Evolutionary conservation across 2,113 vertebrate genomes (phyloP).

Genomic region (Panthera tigris): DNA sequence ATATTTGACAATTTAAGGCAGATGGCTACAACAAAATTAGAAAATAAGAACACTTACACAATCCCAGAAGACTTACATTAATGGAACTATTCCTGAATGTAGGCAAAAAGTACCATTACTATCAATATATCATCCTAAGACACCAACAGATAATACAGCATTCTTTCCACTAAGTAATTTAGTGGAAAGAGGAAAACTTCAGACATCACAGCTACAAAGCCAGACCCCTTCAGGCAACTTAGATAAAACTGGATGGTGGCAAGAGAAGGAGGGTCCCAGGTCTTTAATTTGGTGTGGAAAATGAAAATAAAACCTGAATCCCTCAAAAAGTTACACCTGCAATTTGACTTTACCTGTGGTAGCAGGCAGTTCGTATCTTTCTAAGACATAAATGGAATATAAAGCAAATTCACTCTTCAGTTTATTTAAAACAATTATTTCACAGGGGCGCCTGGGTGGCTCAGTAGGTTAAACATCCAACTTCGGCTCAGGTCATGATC

Average conservation of each 20-base stretch:
- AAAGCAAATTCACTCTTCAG: slow-evolving; percentile 15
- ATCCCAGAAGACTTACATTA: neutral
- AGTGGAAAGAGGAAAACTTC: slow-evolving; percentile 9
- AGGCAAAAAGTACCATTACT: neutral
- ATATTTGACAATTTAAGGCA: slow-evolving; percentile 22
- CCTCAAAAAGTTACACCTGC: neutral
- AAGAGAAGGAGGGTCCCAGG: neutral
- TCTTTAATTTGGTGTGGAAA: neutral
- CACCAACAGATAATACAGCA: neutral
- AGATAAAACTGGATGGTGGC: neutral
- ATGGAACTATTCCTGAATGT: neutral
- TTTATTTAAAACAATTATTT: neutral
- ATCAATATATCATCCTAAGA: neutral
- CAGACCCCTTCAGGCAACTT: neutral
- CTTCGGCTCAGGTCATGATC: no score
- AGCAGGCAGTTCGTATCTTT: neutral
- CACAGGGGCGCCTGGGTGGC: no score
- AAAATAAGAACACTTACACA: slow-evolving; percentile 18
- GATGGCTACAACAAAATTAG: slow-evolving; percentile 1
- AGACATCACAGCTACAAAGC: neutral
- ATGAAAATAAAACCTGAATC: neutral
- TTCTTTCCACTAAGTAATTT: slow-evolving; percentile 19
- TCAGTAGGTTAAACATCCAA: no score
- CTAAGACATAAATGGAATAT: neutral
- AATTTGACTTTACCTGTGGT: neutral